Conservation (phyloP, 2,797 vertebrate species). For the Apodemus agrarius region DNA sequence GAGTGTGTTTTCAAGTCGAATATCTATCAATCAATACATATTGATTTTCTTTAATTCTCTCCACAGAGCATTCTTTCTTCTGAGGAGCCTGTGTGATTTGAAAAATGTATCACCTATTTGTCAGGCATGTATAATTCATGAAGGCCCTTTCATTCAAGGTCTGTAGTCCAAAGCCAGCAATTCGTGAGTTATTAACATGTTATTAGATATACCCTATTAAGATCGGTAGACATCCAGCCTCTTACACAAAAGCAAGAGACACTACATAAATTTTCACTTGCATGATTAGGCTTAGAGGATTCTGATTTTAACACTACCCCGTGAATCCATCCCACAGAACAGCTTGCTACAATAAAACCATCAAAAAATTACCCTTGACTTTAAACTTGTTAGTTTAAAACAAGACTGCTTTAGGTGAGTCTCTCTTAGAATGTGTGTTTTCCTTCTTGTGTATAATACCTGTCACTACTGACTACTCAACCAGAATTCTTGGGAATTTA, state of each 20-base stretch:
- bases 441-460: background rate
- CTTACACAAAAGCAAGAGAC: constrained; percentile 30
- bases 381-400: constrained; percentile 49
- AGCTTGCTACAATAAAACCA: constrained; percentile 10
- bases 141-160: constrained; percentile 50
- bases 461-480: constrained; percentile 15
- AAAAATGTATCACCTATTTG: constrained; percentile 72
- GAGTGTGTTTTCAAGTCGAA: constrained; percentile 47
- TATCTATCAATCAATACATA: constrained; percentile 66
- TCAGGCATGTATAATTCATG: constrained; percentile 55
- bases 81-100: constrained; percentile 63
- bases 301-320: constrained; percentile 26
- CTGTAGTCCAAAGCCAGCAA: constrained; percentile 35
- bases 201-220: constrained; percentile 60
- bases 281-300: background rate
- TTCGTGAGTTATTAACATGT: constrained; percentile 66
- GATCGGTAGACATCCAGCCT: constrained; percentile 32
- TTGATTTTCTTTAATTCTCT: constrained; percentile 76
- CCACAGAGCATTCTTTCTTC: constrained; percentile 58
- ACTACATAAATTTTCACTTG: constrained; percentile 45
- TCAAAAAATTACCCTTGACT: background rate
- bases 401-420: background rate
- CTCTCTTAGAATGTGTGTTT: background rate
- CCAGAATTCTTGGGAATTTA: constrained; percentile 20
- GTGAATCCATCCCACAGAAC: constrained; percentile 21